Conservation (phyloP, 2,797 vertebrate genomes). For the Karalla daura region DNA sequence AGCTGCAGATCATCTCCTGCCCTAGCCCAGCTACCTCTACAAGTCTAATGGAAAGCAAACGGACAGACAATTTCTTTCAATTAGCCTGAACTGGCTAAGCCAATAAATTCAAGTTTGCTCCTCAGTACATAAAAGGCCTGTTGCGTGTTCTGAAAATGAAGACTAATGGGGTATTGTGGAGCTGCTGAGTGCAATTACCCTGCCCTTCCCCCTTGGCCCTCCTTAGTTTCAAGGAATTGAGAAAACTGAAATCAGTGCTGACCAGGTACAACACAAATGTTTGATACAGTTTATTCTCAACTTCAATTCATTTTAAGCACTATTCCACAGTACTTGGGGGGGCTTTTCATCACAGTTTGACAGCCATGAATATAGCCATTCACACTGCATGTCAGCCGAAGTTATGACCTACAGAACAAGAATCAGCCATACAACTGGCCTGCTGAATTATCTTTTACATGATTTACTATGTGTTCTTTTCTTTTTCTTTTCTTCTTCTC, state of each 20-base stretch:
- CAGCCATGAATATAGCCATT: slow-evolving; percentile 66
- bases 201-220: slow-evolving; percentile 5
- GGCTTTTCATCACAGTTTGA: slow-evolving; percentile 77
- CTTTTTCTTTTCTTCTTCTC: neutral
- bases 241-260: slow-evolving; percentile 76
- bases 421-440: slow-evolving; percentile 26
- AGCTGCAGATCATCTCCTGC: slow-evolving; percentile 56
- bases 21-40: slow-evolving; percentile 49
- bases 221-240: slow-evolving; percentile 43
- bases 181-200: slow-evolving; percentile 78
- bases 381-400: slow-evolving; percentile 46
- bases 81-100: slow-evolving; percentile 81
- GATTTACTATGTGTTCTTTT: too few relatives aligned
- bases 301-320: slow-evolving; percentile 76
- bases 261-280: slow-evolving; percentile 74
- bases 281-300: slow-evolving; percentile 81
- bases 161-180: slow-evolving; percentile 83
- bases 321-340: slow-evolving; percentile 66
- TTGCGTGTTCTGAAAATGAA: slow-evolving; percentile 86
- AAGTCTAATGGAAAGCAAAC: slow-evolving; percentile 77
- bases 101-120: slow-evolving; percentile 88
- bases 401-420: slow-evolving; percentile 33
- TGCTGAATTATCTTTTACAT: slow-evolving; percentile 13
- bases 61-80: slow-evolving; percentile 91
- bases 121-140: slow-evolving; percentile 80